Evolutionary conservation across 2,888 invertebrate genomes (phyloP), one percentile per base, ranked within the genome.

Genomic region (Apamea monoglypha): DNA sequence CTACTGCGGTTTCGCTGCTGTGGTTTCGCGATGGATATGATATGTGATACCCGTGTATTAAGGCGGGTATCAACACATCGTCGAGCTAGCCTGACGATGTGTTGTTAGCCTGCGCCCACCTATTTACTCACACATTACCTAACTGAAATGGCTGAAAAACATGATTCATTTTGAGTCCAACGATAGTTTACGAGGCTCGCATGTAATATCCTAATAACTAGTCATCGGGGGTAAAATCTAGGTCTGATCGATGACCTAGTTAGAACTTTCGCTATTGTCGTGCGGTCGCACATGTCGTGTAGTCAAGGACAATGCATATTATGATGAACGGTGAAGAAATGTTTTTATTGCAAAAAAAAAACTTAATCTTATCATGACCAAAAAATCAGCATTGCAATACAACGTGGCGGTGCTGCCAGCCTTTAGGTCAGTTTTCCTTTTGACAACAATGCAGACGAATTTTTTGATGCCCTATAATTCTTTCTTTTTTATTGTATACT

Each of bases 181-280:
- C 68, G 29, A 25, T 61, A 74, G 16, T n/a, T 83, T 71, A 72
- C 14, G 64, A 73, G 21, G 2, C 40, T 85, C 50, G 85, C 76
- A 76, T 76, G 85, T 81, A 32, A 66, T 74, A 44, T 84, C 25
- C 66, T 85, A 83, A 85, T 85, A 81, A 81, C 64, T 7, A 63
- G 44, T 69, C 25, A 64, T 70, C 47, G 61, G 10, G 0, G 53
- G 47, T 74, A 16, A 73, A 77, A 78, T 78, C 71, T 81, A 81
- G 72, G 64, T 40, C n/a, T 61, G 1, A 75, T 69, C 81, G 53
- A 81, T 76, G 75, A 64, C 85, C 83, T 85, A 69, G 56, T 50
- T 70, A 12, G 5, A 40, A 67, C 32, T 61, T 47, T 59, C 14
- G 40, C 36, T 32, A 12, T 69, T 70, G 66, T 36, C 44, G 32